A percentile compares a stretch with the other conserved stretches of the same genome.
phyloP scores from a whole-genome alignment of 92 coral and sea anemone species.

The Phenganax stokvisi region DNA sequence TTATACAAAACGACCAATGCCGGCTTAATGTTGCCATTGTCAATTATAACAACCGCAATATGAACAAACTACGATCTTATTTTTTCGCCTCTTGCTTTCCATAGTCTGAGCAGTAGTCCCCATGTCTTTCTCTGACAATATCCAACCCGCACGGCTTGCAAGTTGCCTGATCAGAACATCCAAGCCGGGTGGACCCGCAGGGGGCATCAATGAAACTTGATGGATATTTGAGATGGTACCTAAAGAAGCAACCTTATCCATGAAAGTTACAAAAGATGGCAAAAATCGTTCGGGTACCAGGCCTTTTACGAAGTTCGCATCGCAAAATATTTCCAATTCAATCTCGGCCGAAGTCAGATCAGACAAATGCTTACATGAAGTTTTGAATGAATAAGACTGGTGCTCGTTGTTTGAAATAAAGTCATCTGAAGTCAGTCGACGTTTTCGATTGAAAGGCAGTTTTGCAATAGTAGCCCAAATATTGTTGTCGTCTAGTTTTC shows the following conservation, averaged over 20 bases:
- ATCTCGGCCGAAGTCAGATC: slow-evolving; percentile 20
- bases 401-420: background rate
- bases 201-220: background rate
- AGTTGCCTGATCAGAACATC: background rate
- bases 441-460: background rate
- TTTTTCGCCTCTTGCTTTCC: background rate
- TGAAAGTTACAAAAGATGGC: slow-evolving; percentile 19
- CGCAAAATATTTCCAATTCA: slow-evolving; percentile 5
- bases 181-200: background rate
- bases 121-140: background rate
- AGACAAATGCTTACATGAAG: slow-evolving; percentile 12
- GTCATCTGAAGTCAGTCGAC: slow-evolving; percentile 3
- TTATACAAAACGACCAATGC: background rate
- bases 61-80: slow-evolving; percentile 5
- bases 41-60: slow-evolving; percentile 24
- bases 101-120: background rate
- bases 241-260: background rate
- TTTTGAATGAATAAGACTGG: too few species aligned
- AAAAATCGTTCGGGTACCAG: slow-evolving; percentile 26
- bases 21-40: background rate
- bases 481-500: background rate
- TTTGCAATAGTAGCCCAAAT: background rate
- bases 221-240: background rate
- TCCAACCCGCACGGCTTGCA: slow-evolving; percentile 1
- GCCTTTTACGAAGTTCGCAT: background rate